Evolutionary conservation across 1,140 invertebrate species (phyloP).

Genomic region (Cepaea nemoralis): DNA sequence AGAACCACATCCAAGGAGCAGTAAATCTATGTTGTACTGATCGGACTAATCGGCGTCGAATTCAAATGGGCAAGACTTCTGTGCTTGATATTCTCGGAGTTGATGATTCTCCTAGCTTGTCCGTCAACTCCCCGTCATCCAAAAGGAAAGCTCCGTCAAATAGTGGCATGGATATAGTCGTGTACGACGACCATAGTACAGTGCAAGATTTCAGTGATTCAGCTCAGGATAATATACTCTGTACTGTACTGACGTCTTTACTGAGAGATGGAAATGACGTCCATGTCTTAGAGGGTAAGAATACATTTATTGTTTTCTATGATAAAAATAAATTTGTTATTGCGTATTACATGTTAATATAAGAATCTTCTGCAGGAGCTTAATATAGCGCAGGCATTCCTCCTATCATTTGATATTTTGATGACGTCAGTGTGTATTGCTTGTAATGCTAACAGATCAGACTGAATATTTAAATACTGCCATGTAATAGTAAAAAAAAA

Average conservation of each 20-base stretch:
- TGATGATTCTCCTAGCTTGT: conserved; percentile 59
- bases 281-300: conserved; percentile 80
- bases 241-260: conserved; percentile 79
- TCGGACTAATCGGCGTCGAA: conserved; percentile 79
- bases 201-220: conserved; percentile 68
- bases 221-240: conserved; percentile 76
- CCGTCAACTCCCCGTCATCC: conserved; percentile 74
- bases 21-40: conserved; percentile 85
- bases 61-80: conserved; percentile 79
- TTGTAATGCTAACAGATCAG: too few relatives aligned
- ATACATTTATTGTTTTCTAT: background rate
- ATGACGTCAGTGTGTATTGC: too few relatives aligned
- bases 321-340: too few relatives aligned
- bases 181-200: conserved; percentile 78
- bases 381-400: too few relatives aligned
- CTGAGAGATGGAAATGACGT: conserved; percentile 81
- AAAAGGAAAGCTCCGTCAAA: conserved; percentile 78
- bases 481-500: too few relatives aligned
- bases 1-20: conserved; percentile 80
- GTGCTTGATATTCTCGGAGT: conserved; percentile 80
- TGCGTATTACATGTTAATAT: too few relatives aligned
- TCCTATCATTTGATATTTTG: too few relatives aligned
- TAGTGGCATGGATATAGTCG: conserved; percentile 75
- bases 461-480: too few relatives aligned
- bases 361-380: too few relatives aligned